phyloP scores from a whole-genome alignment of 2,888 invertebrate genomes.

The Branchipolynoe longqiensis region DNA sequence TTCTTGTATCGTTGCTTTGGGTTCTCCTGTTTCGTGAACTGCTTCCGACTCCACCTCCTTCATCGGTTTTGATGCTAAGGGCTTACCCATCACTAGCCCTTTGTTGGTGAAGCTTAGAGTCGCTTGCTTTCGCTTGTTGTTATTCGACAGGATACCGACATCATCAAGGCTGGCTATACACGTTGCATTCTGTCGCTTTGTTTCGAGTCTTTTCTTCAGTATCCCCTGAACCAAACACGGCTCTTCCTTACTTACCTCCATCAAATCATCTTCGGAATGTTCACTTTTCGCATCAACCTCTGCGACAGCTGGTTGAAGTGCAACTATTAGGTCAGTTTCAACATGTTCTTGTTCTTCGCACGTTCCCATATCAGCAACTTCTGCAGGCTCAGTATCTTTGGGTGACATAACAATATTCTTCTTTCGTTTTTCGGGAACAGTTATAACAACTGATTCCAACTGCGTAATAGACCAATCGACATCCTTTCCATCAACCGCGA shows the following conservation, averaged over 20 bases:
- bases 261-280: neutral
- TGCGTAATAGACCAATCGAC: constrained; percentile 9
- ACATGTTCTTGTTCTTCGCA: neutral
- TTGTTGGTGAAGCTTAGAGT: constrained; percentile 3
- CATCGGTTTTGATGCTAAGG: neutral
- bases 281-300: neutral
- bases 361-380: neutral
- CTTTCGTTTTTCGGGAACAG: constrained; percentile 6
- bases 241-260: neutral
- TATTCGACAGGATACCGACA: neutral
- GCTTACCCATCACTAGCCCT: constrained; percentile 34
- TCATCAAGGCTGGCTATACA: constrained; percentile 13
- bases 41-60: neutral
- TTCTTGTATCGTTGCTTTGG: no score
- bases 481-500: neutral
- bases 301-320: neutral
- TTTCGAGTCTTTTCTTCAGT: neutral
- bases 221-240: no score
- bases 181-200: neutral
- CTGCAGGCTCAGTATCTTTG: neutral
- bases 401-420: neutral
- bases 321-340: neutral
- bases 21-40: neutral
- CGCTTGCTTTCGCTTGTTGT: constrained; percentile 7
- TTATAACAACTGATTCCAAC: neutral